Base-by-base conservation (phyloP, 2,113 vertebrate genomes). In the Anser cygnoides region DNA sequence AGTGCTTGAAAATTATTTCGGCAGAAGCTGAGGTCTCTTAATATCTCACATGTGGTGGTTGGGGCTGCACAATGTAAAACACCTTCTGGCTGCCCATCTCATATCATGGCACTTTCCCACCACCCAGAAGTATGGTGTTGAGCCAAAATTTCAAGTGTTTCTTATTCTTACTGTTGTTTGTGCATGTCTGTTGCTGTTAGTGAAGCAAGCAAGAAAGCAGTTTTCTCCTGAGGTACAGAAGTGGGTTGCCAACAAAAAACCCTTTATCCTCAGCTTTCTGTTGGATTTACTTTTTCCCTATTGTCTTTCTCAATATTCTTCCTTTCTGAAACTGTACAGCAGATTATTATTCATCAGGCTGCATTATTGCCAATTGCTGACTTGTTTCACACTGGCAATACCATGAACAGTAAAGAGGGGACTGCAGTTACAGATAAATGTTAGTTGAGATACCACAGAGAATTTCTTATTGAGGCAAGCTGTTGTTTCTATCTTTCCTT, bases 1-100 rank as follows among this genome's bases (percentile, higher is more conserved):
- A 91, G 54, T 0, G 66, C 58, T 50, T 92, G 81, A 54, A 92
- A 68, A 97, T 76, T 82, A 62, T 89, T 96, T 89, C 89, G 89
- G 74, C 93, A 95, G 91, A 72, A 88, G 65, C 76, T 75, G 25
- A 18, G 13, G 61, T 57, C 50, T 71, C 74, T 49, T 17, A 20
- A 35, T 52, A 44, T n/a, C 54, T 76, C 72, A 39, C 9, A 6
- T 23, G 29, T 25, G 35, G 70, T 9, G 18, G 39, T 76, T 79
- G 77, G 54, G 58, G 43, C 66, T 82, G 91, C 39, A 57, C 49
- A 59, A 29, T 11, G 3, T 29, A 31, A 6, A 52, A 43, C 70
- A 75, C 35, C 66, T 81, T 37, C 80, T 77, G 58, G 2, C 28
- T 74, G 19, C 50, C 31, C 6, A 14, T 49, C 63, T 76, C 18